Evolutionary conservation across 92 coral and sea anemone species (phyloP).

Genomic region (Epizoanthus scotinus): DNA sequence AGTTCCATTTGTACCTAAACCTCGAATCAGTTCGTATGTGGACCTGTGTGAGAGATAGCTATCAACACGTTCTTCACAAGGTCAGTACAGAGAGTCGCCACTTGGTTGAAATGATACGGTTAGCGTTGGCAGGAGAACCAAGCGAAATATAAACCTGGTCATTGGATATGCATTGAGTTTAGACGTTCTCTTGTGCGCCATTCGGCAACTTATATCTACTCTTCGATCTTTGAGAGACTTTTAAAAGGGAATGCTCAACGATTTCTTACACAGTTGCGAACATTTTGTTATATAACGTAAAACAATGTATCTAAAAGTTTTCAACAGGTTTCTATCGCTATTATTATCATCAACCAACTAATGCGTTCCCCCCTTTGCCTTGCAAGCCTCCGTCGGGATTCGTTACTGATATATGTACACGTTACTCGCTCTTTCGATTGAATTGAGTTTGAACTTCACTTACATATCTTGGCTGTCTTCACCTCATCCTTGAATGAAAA

Average conservation of each 20-base stretch:
- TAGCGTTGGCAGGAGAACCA: background rate
- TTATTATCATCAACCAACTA: background rate
- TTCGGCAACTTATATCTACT: background rate
- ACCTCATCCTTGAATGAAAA: background rate
- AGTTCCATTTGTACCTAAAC: background rate
- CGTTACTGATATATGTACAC: background rate
- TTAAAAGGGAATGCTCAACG: background rate
- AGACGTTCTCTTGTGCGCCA: background rate
- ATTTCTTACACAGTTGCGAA: background rate
- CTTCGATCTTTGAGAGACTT: too few relatives aligned
- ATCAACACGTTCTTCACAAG: constrained; percentile 1
- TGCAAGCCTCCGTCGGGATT: background rate
- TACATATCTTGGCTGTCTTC: background rate
- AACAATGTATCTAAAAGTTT: background rate
- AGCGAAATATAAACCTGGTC: background rate
- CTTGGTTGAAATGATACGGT: background rate
- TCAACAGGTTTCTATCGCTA: background rate
- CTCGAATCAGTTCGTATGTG: too few relatives aligned
- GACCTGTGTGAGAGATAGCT: background rate
- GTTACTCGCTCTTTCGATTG: background rate
- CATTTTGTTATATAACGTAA: background rate
- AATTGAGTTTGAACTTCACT: background rate
- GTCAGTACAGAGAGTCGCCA: background rate
- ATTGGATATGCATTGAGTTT: background rate
- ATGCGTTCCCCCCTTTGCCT: background rate